phyloP scores from a whole-genome alignment of 2,888 invertebrate genomes.

The Poecilus cupreus region DNA sequence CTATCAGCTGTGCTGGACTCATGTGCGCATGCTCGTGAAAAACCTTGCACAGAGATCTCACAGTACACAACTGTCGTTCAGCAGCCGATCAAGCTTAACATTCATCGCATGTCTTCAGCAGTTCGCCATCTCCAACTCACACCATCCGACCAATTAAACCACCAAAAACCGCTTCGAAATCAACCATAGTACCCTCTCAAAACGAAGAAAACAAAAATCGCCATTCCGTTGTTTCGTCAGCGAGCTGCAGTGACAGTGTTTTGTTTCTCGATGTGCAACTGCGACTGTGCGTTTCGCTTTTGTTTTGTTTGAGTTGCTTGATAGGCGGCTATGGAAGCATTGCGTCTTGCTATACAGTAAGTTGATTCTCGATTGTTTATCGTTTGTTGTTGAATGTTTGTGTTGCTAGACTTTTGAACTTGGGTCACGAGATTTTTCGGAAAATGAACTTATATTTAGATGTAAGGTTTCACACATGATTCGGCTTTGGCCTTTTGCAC shows the following conservation, averaged over 20 bases:
- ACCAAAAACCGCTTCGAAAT: background rate
- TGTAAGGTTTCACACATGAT: background rate
- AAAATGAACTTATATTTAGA: background rate
- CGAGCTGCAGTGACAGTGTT: conserved; percentile 20
- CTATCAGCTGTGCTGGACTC: conserved; percentile 32
- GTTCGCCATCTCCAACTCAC: background rate
- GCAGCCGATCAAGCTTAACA: background rate
- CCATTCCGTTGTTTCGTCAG: background rate
- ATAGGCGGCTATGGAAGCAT: conserved; percentile 65
- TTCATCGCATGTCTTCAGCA: background rate
- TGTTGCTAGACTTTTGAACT: conserved; percentile 21
- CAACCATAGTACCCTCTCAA: background rate
- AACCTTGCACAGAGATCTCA: conserved; percentile 18
- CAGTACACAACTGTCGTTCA: background rate
- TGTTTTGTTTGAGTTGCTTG: conserved; percentile 47
- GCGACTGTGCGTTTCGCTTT: conserved; percentile 25
- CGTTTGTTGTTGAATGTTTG: background rate
- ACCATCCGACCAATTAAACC: background rate
- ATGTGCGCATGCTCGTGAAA: background rate
- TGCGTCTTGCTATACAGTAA: conserved; percentile 65
- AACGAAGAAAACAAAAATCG: background rate
- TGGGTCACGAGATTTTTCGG: background rate
- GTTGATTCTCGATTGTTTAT: conserved; percentile 56
- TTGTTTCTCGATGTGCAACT: conserved; percentile 44
- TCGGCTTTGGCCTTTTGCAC: background rate